Conservation (phyloP, 30 jellyfish, hydroid and myxozoan genomes). For the Aurelia aurita region DNA sequence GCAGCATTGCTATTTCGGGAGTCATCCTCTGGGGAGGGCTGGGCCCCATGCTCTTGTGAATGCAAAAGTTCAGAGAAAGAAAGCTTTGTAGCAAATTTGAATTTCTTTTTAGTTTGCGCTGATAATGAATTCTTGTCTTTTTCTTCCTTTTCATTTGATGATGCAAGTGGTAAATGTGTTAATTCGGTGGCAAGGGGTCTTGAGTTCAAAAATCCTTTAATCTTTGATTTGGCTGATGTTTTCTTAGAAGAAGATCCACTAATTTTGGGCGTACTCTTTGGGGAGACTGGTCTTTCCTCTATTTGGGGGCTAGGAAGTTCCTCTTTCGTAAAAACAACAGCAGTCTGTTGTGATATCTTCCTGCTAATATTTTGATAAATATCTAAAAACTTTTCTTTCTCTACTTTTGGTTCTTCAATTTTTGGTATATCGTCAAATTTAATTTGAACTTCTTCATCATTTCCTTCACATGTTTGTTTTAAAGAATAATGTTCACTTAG, state of each 20-base stretch:
- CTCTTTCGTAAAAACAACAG: slow-evolving; percentile 11
- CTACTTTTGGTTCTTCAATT: neutral
- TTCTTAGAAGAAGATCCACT: slow-evolving; percentile 21
- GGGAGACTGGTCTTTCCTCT: slow-evolving; percentile 43
- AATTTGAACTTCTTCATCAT: slow-evolving; percentile 4
- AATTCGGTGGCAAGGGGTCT: slow-evolving; percentile 78
- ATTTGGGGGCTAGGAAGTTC: slow-evolving; percentile 1
- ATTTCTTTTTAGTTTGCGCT: slow-evolving; percentile 60
- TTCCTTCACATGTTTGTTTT: slow-evolving; percentile 27
- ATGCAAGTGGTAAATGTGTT: slow-evolving; percentile 71
- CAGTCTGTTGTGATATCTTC: slow-evolving; percentile 24
- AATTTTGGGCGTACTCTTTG: slow-evolving; percentile 17
- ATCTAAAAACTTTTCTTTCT: slow-evolving; percentile 46
- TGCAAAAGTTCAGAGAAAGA: slow-evolving; percentile 86
- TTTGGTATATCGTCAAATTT: slow-evolving; percentile 3
- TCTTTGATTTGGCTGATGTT: slow-evolving; percentile 51
- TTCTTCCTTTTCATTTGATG: slow-evolving; percentile 28
- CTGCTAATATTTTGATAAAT: slow-evolving; percentile 55
- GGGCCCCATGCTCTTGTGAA: slow-evolving; percentile 75
- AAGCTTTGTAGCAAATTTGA: slow-evolving; percentile 61
- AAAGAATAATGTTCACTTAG: slow-evolving; percentile 65
- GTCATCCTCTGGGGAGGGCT: slow-evolving; percentile 50
- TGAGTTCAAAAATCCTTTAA: slow-evolving; percentile 60
- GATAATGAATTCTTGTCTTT: slow-evolving; percentile 17
- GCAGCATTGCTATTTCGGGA: slow-evolving; percentile 22